Conservation (phyloP, 64 coral and sea anemone genomes). For the Hydrozoanthus tunicans region DNA sequence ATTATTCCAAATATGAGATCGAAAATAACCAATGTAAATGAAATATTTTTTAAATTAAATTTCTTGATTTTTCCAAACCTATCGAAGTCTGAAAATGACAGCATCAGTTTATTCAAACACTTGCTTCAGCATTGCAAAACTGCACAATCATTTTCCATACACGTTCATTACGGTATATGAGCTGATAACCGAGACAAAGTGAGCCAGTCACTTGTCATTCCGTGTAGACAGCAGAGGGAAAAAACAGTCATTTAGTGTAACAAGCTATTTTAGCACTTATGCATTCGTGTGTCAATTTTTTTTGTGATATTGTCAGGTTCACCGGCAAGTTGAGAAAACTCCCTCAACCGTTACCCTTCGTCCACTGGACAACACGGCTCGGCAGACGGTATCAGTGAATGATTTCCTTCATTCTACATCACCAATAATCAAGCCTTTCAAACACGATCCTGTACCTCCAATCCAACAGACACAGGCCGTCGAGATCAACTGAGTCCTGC, state of each 20-base stretch:
- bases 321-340: slow-evolving; percentile 74
- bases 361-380: slow-evolving; percentile 62
- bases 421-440: slow-evolving; percentile 85
- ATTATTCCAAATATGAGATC: too few species aligned
- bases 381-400: slow-evolving; percentile 53
- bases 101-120: too few species aligned
- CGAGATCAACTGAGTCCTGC: slow-evolving; percentile 14
- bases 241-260: neutral
- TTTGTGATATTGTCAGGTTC: slow-evolving; percentile 5
- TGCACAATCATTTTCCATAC: too few species aligned
- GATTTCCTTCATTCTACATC: slow-evolving; percentile 73
- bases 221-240: too few species aligned
- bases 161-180: too few species aligned
- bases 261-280: neutral
- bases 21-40: too few species aligned
- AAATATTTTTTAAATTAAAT: too few species aligned
- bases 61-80: too few species aligned
- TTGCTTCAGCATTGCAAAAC: too few species aligned
- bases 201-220: too few species aligned
- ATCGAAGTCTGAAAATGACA: too few species aligned
- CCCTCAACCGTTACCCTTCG: slow-evolving; percentile 65
- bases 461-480: slow-evolving; percentile 48
- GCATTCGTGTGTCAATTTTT: neutral
- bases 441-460: slow-evolving; percentile 82
- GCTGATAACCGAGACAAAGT: too few species aligned